A percentile compares a stretch with the other conserved stretches of the same genome.
Evolutionary conservation across 2,888 invertebrate species (phyloP).

Genomic region (Bellardia bayeri): DNA sequence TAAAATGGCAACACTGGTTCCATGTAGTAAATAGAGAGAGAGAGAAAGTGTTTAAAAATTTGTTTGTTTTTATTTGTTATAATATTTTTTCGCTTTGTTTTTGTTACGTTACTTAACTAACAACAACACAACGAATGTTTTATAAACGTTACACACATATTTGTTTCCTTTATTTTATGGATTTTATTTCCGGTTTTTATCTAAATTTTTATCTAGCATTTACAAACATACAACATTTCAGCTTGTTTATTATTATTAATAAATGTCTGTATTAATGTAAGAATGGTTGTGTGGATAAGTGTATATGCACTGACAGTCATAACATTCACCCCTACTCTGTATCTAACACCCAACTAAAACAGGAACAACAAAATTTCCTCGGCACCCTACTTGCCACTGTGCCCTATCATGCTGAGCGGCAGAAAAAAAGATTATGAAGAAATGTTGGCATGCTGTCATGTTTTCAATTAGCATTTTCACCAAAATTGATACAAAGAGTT

Average conservation of each 20-base stretch:
- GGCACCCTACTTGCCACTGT: background rate
- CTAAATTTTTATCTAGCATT: constrained; percentile 34
- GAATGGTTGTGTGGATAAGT: too few relatives aligned
- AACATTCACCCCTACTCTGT: background rate
- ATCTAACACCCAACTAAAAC: background rate
- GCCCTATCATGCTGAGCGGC: constrained; percentile 1
- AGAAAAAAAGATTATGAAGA: constrained; percentile 22
- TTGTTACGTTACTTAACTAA: constrained; percentile 39
- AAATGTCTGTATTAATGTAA: background rate
- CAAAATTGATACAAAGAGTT: background rate
- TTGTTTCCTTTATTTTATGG: constrained; percentile 38
- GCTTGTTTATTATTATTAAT: background rate
- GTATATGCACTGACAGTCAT: too few relatives aligned
- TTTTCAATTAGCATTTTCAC: constrained; percentile 44
- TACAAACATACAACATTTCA: background rate
- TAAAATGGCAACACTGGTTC: too few relatives aligned
- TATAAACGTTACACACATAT: constrained; percentile 32
- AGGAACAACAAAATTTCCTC: constrained; percentile 12
- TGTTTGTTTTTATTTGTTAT: constrained; percentile 45
- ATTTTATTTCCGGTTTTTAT: constrained; percentile 60
- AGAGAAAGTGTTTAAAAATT: background rate
- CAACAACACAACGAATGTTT: constrained; percentile 21
- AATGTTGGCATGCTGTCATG: constrained; percentile 51
- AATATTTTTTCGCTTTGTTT: constrained; percentile 53
- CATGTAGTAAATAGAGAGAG: background rate